These are phyloP conservation scores for Seira ritae DNA, from an alignment of 2,888 invertebrate genomes.

Conservation along the genomic window DNA sequence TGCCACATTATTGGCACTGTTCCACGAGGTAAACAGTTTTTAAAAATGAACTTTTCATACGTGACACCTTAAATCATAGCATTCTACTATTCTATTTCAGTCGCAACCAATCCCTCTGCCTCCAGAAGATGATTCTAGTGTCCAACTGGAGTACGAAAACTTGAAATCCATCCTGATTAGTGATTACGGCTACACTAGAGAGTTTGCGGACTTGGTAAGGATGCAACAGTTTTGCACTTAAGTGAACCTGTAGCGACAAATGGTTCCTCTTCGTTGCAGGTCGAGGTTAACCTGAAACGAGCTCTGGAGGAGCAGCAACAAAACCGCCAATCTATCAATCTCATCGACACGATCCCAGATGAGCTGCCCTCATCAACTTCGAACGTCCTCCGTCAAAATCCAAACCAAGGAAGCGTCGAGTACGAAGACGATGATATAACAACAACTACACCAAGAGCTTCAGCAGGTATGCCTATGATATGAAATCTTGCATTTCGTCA, in stretches of 20 bases:
- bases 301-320: conserved; percentile 25
- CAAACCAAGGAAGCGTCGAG: conserved; percentile 34
- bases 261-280: conserved; percentile 10
- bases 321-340: neutral
- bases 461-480: too few relatives aligned
- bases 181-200: conserved; percentile 38
- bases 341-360: neutral
- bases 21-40: too few relatives aligned
- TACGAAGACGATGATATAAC: conserved; percentile 41
- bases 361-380: neutral
- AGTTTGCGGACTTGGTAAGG: conserved; percentile 44
- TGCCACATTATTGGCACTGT: too few relatives aligned
- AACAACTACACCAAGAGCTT: conserved; percentile 19
- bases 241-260: too few relatives aligned
- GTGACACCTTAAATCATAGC: too few relatives aligned
- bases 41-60: too few relatives aligned
- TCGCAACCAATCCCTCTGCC: too few relatives aligned
- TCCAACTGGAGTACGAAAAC: conserved; percentile 3
- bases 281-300: conserved; percentile 44
- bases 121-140: too few relatives aligned
- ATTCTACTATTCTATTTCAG: too few relatives aligned
- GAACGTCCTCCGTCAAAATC: conserved; percentile 12
- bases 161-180: conserved; percentile 22
- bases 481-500: neutral
- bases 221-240: too few relatives aligned